Conservation (phyloP, 2,797 vertebrate species). For the Paguma larvata region DNA sequence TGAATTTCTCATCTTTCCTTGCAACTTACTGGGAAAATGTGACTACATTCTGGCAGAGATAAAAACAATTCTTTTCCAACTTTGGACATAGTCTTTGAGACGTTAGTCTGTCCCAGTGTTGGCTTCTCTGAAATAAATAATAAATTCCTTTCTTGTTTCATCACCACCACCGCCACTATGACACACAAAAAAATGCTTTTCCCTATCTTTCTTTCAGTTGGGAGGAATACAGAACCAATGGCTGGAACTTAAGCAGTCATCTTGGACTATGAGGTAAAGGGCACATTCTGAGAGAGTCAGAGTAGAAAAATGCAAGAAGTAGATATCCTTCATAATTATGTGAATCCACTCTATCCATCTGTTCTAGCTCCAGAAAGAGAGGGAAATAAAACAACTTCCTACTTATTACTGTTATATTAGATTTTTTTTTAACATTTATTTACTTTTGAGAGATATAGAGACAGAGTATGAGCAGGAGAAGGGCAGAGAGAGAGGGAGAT, state of each 20-base stretch:
- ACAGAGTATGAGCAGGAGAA: no score
- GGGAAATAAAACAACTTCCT: background rate
- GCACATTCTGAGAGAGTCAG: background rate
- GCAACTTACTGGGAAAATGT: background rate
- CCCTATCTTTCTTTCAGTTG: background rate
- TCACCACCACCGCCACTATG: no score
- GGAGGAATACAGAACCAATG: background rate
- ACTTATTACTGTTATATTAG: background rate
- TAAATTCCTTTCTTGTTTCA: background rate
- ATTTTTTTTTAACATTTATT: no score
- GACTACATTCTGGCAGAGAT: background rate
- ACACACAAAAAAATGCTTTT: background rate
- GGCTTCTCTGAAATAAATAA: background rate
- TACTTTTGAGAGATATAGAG: no score
- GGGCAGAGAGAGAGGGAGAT: no score
- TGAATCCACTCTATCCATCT: background rate
- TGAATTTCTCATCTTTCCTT: background rate
- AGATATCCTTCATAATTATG: background rate
- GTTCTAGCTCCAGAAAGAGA: background rate
- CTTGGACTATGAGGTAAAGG: background rate
- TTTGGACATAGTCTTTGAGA: background rate
- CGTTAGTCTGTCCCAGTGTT: background rate
- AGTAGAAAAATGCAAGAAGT: background rate
- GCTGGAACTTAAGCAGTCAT: background rate
- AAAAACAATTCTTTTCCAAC: background rate